These are phyloP conservation scores for Geodia barretti DNA, from an alignment of 37 sponge, comb jelly and placozoan genomes.

Conservation along the genomic window DNA sequence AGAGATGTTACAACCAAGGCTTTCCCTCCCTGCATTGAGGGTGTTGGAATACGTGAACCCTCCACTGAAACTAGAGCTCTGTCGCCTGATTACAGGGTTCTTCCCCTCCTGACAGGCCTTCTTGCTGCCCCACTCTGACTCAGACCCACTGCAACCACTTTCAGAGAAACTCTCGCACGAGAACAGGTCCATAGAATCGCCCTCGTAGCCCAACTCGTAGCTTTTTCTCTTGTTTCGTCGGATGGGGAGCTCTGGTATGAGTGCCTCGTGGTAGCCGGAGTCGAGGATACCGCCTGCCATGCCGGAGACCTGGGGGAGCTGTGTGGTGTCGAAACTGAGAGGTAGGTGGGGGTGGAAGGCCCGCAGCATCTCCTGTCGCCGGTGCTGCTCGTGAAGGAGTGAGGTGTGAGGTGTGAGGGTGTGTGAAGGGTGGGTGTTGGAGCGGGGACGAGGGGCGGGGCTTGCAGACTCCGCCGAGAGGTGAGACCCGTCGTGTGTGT, in stretches of 20 bases:
- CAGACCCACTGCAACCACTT: not conserved
- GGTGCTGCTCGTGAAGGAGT: not conserved
- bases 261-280: not conserved
- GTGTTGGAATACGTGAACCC: not conserved
- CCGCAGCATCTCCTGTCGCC: not conserved
- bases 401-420: too few relatives aligned
- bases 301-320: not conserved
- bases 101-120: not conserved
- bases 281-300: not conserved
- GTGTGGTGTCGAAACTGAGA: conserved; percentile 9
- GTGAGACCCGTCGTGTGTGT: not conserved
- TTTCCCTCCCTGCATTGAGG: not conserved
- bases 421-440: not conserved
- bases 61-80: not conserved
- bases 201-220: not conserved
- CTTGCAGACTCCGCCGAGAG: not conserved
- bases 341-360: conserved; percentile 30
- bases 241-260: not conserved
- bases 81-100: not conserved
- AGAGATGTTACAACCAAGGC: not conserved
- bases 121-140: not conserved
- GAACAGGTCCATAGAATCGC: not conserved
- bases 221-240: not conserved
- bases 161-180: not conserved
- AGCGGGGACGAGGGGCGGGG: not conserved